A percentile compares a stretch with the other conserved stretches of the same genome.
Conservation (phyloP, 2,888 invertebrate genomes). For the Drosophila anceps region DNA sequence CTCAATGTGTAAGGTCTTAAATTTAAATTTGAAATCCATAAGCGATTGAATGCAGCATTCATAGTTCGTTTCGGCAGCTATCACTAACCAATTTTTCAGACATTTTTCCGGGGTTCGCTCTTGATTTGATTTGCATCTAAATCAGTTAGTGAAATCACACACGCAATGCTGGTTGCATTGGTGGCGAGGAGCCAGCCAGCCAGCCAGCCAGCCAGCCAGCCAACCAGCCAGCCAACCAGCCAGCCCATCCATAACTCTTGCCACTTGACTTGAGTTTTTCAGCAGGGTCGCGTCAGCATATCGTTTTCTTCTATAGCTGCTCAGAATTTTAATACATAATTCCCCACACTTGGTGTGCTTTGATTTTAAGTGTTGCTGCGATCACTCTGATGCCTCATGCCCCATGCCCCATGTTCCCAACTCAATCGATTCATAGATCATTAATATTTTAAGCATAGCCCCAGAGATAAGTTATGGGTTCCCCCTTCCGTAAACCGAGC, state of each 20-base stretch:
- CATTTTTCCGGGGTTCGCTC: conserved; percentile 60
- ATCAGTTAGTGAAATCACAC: conserved; percentile 72
- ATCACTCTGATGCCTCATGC: conserved; percentile 53
- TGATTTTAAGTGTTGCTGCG: conserved; percentile 76
- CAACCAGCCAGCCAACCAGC: not conserved
- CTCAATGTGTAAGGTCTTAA: conserved; percentile 83
- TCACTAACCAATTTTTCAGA: conserved; percentile 59
- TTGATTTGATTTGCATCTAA: conserved; percentile 79
- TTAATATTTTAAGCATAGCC: conserved; percentile 76
- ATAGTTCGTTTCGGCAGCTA: conserved; percentile 66
- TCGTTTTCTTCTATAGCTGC: conserved; percentile 42
- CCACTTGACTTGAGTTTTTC: conserved; percentile 65
- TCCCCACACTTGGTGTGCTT: conserved; percentile 52
- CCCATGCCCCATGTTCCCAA: conserved; percentile 24
- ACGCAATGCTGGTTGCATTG: conserved; percentile 35
- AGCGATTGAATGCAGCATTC: conserved; percentile 80
- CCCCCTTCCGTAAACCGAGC: conserved; percentile 21
- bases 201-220: not conserved
- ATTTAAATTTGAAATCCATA: conserved; percentile 82
- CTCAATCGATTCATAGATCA: conserved; percentile 66
- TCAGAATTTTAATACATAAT: conserved; percentile 69
- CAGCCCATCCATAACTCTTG: conserved; percentile 68
- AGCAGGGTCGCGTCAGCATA: conserved; percentile 49
- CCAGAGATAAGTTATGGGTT: conserved; percentile 74
- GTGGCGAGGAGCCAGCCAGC: conserved; percentile 27